A percentile compares a stretch with the other conserved stretches of the same genome.
phyloP scores from a whole-genome alignment of 2,888 invertebrate species.

The Drosophila eohydei region DNA sequence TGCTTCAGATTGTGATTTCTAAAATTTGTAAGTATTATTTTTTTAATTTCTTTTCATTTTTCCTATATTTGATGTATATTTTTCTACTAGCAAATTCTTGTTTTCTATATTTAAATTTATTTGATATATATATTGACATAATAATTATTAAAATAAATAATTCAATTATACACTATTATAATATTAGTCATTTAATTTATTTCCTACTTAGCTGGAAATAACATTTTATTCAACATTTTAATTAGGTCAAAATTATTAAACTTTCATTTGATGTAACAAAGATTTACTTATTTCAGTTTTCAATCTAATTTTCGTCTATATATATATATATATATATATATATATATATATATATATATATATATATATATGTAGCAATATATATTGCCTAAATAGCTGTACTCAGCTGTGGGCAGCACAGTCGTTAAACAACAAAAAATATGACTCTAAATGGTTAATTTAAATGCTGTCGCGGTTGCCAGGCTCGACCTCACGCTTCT shows the following conservation, averaged over 20 bases:
- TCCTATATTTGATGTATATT: no score
- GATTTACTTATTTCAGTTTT: not conserved
- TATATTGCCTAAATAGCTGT: constrained; percentile 2
- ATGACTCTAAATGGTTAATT: constrained; percentile 53
- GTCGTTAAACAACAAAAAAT: constrained; percentile 27
- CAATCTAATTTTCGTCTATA: not conserved
- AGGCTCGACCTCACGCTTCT: not conserved
- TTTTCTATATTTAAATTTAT: not conserved
- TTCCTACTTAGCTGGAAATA: not conserved
- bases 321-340: not conserved
- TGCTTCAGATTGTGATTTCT: no score
- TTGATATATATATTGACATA: no score
- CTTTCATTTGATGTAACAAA: not conserved
- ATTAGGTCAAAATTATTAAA: not conserved
- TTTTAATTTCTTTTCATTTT: no score
- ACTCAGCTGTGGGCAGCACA: not conserved
- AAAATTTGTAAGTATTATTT: no score
- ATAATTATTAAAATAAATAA: no score
- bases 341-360: no score
- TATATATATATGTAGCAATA: no score
- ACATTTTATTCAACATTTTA: not conserved
- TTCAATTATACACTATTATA: not conserved
- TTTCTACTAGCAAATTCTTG: no score
- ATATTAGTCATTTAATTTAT: not conserved
- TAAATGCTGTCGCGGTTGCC: constrained; percentile 46